Evolutionary conservation across 2,797 vertebrate genomes (phyloP).

Genomic region (Dryobates pubescens): DNA sequence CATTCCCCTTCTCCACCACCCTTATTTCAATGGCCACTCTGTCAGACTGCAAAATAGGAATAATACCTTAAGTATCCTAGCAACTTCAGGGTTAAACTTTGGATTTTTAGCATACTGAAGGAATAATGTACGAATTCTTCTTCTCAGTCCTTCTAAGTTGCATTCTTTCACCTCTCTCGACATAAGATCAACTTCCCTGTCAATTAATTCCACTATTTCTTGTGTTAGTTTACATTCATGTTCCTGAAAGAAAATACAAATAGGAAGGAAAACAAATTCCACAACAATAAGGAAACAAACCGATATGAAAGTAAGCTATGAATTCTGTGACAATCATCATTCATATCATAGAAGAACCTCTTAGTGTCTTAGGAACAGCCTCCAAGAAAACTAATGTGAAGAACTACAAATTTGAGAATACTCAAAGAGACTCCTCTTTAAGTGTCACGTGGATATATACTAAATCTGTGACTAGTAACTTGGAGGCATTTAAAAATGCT

Average conservation of each 20-base stretch:
- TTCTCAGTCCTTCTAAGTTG: slow-evolving; percentile 88
- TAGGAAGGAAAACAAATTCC: background rate
- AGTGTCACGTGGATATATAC: background rate
- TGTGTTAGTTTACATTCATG: slow-evolving; percentile 87
- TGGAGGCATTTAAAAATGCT: background rate
- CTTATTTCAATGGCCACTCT: background rate
- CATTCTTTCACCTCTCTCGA: slow-evolving; percentile 79
- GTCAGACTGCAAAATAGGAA: background rate
- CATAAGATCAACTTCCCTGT: slow-evolving; percentile 90
- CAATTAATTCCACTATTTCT: slow-evolving; percentile 89
- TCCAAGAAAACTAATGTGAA: background rate
- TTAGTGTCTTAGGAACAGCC: background rate
- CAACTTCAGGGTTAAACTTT: slow-evolving; percentile 87
- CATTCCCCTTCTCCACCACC: background rate
- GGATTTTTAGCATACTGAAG: slow-evolving; percentile 92
- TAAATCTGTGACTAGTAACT: background rate
- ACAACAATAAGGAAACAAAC: background rate
- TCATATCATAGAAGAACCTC: background rate
- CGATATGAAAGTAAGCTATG: background rate
- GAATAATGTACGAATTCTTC: slow-evolving; percentile 91
- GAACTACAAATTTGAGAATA: background rate
- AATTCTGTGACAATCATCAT: background rate
- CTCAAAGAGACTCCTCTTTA: background rate
- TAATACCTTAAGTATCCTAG: slow-evolving; percentile 86
- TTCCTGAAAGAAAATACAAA: slow-evolving; percentile 78